These are phyloP conservation scores for Equus przewalskii DNA, from an alignment of 2,113 vertebrate genomes.

Conservation along the genomic window DNA sequence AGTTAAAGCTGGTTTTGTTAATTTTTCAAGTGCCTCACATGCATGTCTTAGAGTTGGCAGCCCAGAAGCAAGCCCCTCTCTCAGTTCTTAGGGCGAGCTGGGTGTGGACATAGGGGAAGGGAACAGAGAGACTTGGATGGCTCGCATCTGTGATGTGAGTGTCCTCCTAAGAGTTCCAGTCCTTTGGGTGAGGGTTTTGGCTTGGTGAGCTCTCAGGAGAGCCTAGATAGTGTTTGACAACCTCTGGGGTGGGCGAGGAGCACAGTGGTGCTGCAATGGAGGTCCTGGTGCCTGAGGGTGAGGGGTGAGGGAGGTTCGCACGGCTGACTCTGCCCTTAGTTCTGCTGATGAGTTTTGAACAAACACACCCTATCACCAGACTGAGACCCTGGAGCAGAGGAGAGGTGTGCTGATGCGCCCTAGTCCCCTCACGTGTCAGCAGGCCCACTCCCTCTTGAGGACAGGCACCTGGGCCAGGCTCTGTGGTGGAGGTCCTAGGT, in stretches of 20 bases:
- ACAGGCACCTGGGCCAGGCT: neutral
- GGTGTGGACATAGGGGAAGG: neutral
- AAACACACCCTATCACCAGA: neutral
- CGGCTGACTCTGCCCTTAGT: neutral
- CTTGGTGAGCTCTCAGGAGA: neutral
- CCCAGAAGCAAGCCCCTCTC: neutral
- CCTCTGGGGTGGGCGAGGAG: neutral
- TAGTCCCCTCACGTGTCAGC: neutral
- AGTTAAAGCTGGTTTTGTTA: conserved; percentile 17
- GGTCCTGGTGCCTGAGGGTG: neutral
- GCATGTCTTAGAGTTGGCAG: neutral
- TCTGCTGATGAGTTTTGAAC: neutral
- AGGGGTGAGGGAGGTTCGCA: neutral
- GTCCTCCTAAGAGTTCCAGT: neutral
- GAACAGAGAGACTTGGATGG: neutral
- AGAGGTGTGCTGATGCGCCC: neutral
- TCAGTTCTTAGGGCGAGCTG: neutral
- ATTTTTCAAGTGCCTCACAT: neutral
- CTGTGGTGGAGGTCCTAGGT: neutral
- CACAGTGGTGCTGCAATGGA: neutral
- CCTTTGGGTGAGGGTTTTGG: neutral
- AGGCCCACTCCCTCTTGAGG: neutral
- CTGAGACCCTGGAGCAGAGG: neutral
- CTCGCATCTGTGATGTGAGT: neutral
- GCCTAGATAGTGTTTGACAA: neutral